Evolutionary conservation across 2,888 invertebrate species (phyloP).

Genomic region (Margaritifera margaritifera): DNA sequence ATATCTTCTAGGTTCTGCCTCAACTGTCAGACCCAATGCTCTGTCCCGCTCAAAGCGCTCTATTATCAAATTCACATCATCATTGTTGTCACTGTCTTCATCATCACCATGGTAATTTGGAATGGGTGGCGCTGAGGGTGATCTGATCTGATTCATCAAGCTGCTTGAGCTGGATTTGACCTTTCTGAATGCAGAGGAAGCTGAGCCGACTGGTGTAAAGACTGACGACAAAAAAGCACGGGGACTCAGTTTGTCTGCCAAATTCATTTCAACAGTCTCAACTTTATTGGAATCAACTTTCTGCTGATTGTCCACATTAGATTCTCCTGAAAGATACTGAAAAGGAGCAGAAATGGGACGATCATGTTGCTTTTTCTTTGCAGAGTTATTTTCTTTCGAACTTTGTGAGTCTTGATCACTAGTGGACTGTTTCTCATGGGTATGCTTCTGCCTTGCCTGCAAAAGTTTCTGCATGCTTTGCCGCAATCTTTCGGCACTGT

Average conservation of each 20-base stretch:
- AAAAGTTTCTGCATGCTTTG: conserved; percentile 68
- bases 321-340: conserved; percentile 36
- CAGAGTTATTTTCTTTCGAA: conserved; percentile 7
- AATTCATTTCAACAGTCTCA: conserved; percentile 36
- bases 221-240: conserved; percentile 53
- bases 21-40: conserved; percentile 19
- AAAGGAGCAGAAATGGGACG: conserved; percentile 59
- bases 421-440: conserved; percentile 41
- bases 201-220: conserved; percentile 39
- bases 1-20: conserved; percentile 39
- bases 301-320: conserved; percentile 7
- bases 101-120: conserved; percentile 56
- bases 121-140: conserved; percentile 62
- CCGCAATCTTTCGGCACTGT: conserved; percentile 66
- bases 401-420: conserved; percentile 61
- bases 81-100: conserved; percentile 47
- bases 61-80: conserved; percentile 31
- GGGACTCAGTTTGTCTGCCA: conserved; percentile 60
- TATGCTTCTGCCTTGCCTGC: conserved; percentile 50
- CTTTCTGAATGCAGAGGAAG: conserved; percentile 37
- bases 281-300: conserved; percentile 44
- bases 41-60: conserved; percentile 41
- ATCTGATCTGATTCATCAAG: conserved; percentile 38
- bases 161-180: conserved; percentile 20
- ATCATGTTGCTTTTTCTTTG: not conserved